phyloP scores from a whole-genome alignment of 1,140 invertebrate species.

The Metaphire vulgaris region DNA sequence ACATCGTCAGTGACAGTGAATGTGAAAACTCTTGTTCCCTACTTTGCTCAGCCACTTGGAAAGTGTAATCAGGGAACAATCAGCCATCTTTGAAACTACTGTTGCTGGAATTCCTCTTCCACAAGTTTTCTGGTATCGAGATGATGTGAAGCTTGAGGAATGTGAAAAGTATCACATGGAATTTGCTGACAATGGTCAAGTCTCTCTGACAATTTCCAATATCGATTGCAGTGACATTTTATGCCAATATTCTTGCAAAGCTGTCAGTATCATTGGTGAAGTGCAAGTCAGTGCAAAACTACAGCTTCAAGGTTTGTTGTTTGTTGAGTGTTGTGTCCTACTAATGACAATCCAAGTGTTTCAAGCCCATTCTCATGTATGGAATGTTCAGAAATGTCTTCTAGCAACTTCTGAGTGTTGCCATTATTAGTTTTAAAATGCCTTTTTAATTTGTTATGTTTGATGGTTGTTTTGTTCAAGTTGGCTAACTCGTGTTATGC shows the following conservation, averaged over 20 bases:
- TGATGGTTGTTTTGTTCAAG: too few relatives aligned
- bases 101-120: constrained; percentile 50
- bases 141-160: constrained; percentile 47
- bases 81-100: constrained; percentile 48
- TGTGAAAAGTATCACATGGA: not conserved
- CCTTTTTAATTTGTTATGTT: too few relatives aligned
- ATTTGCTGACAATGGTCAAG: not conserved
- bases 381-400: not conserved
- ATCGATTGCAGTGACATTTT: not conserved
- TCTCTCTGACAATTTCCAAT: not conserved
- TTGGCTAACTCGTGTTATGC: too few relatives aligned
- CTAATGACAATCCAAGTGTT: not conserved
- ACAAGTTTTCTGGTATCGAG: constrained; percentile 49
- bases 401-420: too few relatives aligned
- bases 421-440: too few relatives aligned
- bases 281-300: not conserved
- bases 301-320: not conserved
- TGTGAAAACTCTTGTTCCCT: not conserved
- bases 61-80: constrained; percentile 30
- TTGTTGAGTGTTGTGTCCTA: too few relatives aligned
- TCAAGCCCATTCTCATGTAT: not conserved
- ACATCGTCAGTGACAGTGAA: not conserved
- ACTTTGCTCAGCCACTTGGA: not conserved
- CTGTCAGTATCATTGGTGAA: not conserved
- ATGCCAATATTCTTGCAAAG: not conserved